Conservation (phyloP, 2,888 invertebrate genomes). For the Perizoma affinitatum region DNA sequence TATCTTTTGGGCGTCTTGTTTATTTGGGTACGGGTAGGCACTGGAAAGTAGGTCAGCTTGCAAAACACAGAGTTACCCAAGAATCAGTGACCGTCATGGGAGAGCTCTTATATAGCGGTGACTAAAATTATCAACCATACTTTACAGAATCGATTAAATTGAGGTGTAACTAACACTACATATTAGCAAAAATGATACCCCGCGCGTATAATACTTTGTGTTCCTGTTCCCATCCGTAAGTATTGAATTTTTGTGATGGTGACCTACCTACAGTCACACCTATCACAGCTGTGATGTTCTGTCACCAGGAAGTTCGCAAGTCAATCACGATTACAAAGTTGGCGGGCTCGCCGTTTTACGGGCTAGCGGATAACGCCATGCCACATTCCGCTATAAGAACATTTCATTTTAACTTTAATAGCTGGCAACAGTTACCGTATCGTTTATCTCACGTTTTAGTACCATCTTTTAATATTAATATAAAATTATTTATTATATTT, state of each 20-base stretch:
- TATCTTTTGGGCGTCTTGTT: constrained; percentile 31
- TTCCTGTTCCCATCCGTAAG: too few species aligned
- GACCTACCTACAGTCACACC: too few species aligned
- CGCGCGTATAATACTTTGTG: too few species aligned
- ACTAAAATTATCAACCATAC: background rate
- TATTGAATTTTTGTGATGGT: too few species aligned
- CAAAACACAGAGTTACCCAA: background rate
- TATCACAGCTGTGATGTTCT: constrained; percentile 12
- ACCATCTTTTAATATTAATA: too few species aligned
- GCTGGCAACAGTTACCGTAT: too few species aligned
- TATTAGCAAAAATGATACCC: too few species aligned
- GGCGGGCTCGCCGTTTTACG: constrained; percentile 30
- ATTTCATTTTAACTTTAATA: too few species aligned
- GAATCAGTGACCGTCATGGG: background rate
- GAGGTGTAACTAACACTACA: too few species aligned
- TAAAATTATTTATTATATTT: too few species aligned
- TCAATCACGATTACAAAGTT: constrained; percentile 38
- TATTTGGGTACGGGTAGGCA: constrained; percentile 13
- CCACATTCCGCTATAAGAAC: constrained; percentile 6
- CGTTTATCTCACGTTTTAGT: too few species aligned
- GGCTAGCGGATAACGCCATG: constrained; percentile 26
- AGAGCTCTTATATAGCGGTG: background rate
- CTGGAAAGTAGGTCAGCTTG: constrained; percentile 13
- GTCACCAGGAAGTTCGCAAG: constrained; percentile 33
- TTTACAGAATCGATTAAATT: too few species aligned